Percentiles rank a stretch among this genome's conserved stretches.
These are phyloP conservation scores for Callosobruchus maculatus DNA, from an alignment of 2,888 invertebrate species.

Conservation along the genomic window DNA sequence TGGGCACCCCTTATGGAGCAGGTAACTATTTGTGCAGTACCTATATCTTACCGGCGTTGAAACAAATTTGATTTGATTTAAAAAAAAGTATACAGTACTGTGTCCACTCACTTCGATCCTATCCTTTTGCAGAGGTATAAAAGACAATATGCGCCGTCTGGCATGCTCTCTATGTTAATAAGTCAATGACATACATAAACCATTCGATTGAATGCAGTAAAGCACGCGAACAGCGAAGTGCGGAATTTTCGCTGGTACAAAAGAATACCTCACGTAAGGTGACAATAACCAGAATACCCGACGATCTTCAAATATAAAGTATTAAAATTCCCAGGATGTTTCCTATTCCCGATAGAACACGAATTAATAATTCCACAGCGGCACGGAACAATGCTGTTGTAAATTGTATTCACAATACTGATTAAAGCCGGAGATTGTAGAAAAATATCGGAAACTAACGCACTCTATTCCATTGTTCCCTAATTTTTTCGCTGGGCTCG, in stretches of 20 bases:
- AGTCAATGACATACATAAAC: not conserved
- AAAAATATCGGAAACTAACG: conserved; percentile 23
- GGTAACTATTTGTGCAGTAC: no score
- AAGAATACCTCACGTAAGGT: not conserved
- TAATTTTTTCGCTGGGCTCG: conserved; percentile 10
- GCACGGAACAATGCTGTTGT: conserved; percentile 23
- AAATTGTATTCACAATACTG: conserved; percentile 27
- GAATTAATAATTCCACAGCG: conserved; percentile 23
- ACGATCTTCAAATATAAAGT: conserved; percentile 9
- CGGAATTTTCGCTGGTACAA: not conserved
- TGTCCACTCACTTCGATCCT: no score
- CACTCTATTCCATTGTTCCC: conserved; percentile 25
- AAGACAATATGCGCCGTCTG: no score
- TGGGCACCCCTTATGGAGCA: no score
- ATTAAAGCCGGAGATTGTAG: conserved; percentile 26
- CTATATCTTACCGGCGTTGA: no score
- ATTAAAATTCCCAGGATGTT: conserved; percentile 16
- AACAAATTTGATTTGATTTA: no score
- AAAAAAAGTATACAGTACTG: no score
- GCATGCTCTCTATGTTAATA: not conserved
- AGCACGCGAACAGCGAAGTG: not conserved
- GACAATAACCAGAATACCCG: conserved; percentile 3
- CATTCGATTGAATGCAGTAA: not conserved
- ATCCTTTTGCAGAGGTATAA: no score
- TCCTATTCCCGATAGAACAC: conserved; percentile 9